phyloP scores from a whole-genome alignment of 2,797 vertebrate genomes.

The Hoplostethus atlanticus region DNA sequence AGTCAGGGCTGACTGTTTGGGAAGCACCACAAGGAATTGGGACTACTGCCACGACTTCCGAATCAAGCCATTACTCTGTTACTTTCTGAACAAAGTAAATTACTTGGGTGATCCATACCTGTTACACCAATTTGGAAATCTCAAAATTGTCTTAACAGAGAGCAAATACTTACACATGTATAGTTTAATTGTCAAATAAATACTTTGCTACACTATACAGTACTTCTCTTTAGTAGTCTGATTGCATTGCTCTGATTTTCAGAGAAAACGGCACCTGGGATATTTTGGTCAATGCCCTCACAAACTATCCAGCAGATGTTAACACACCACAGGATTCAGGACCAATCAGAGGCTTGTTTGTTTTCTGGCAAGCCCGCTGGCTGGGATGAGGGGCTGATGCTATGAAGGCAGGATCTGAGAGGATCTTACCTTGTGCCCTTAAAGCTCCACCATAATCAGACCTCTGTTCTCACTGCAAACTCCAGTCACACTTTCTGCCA shows the following conservation, averaged over 20 bases:
- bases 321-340: conserved; percentile 36
- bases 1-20: conserved; percentile 52
- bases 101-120: conserved; percentile 22
- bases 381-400: conserved; percentile 12
- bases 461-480: neutral
- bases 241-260: conserved; percentile 19
- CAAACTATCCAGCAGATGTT: conserved; percentile 53
- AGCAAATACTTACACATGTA: neutral
- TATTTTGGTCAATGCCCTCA: conserved; percentile 39
- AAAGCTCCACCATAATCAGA: neutral
- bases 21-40: conserved; percentile 51
- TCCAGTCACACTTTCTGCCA: conserved; percentile 5
- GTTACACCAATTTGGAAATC: neutral
- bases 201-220: neutral
- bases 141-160: neutral
- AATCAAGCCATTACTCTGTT: conserved; percentile 15
- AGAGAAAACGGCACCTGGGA: conserved; percentile 43
- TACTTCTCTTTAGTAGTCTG: neutral
- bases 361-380: conserved; percentile 22
- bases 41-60: conserved; percentile 38
- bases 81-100: conserved; percentile 31
- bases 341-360: conserved; percentile 40
- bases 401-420: conserved; percentile 26
- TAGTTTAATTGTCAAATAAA: neutral
- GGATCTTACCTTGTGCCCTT: neutral